Base-by-base conservation (phyloP, 1,140 invertebrate species). In the Brachionus asplanchnoidis region DNA sequence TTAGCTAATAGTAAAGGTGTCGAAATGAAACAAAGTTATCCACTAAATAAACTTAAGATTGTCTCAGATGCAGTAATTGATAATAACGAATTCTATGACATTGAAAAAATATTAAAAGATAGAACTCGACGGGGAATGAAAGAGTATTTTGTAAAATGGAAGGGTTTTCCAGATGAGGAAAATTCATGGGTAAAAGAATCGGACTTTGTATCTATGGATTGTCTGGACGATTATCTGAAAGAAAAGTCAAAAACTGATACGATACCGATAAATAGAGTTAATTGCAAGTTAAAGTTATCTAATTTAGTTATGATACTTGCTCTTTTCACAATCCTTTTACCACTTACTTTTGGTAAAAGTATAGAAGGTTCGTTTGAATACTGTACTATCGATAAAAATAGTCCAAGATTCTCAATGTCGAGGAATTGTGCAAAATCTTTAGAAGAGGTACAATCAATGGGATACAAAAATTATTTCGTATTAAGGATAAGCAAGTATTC, bases 91-190 rank as follows among this genome's bases (percentile, higher is more conserved):
- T 23, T 78, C 23, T 78, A 46, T 42, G 75, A 78, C 9, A 50
- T 83, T 68, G 80, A 83, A 77, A 83, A 83, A 42, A 83, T 83
- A 42, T 26, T 84, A 7, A 70, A 78, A 32, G 23, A 73, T 44
- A 46, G 82, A 56, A 73, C 20, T 14, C 14, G 75, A 53, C 17
- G 26, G 7, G 68, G 84, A 28, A 26, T 23, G 44, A 78, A 70
- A 40, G 28, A 84, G n/a, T n/a, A 84, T 46, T 79, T 42, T 23
- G 46, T 84, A 28, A 73, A 73, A 56, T 84, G 84, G 84, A 84
- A 84, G 42, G 84, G 83, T 42, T 84, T 68, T 42, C 42, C 66
- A 78, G 66, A 70, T 17, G 68, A 84, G 40, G 26, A 84, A 32
- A 84, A 84, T 42, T 75, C 65, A 23, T 84, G 23, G 83, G 66